Percentiles rank a stretch among this genome's conserved stretches.
These are phyloP conservation scores for Solea solea DNA, from an alignment of 2,113 vertebrate species.

Conservation along the genomic window DNA sequence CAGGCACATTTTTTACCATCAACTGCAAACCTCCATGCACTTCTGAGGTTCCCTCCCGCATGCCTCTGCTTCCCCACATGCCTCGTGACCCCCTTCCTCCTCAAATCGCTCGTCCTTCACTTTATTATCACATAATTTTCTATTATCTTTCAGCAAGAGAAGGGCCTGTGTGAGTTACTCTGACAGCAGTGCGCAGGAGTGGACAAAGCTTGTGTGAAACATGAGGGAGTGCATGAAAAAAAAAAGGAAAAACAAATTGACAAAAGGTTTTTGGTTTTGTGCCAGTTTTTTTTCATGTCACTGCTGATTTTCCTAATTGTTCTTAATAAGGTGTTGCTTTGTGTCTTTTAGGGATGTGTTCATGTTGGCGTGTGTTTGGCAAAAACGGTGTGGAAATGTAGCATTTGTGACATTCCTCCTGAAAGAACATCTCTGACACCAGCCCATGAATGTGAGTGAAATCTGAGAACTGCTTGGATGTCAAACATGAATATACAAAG, in stretches of 20 bases:
- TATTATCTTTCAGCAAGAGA: constrained; percentile 29
- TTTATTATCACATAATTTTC: constrained; percentile 58
- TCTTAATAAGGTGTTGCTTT: constrained; percentile 40
- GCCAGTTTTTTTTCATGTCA: constrained; percentile 7
- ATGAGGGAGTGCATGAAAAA: constrained; percentile 1
- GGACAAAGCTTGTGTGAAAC: constrained; percentile 26
- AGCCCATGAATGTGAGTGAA: constrained; percentile 41
- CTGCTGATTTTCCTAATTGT: constrained; percentile 18
- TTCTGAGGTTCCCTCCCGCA: constrained; percentile 34
- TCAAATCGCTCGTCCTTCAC: constrained; percentile 46
- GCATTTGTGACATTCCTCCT: constrained; percentile 50
- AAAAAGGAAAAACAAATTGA: constrained; percentile 1
- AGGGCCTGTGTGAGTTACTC: constrained; percentile 12
- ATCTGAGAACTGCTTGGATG: constrained; percentile 47
- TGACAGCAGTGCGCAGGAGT: constrained; percentile 18
- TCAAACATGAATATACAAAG: constrained; percentile 19
- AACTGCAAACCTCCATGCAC: constrained; percentile 25
- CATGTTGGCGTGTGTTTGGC: constrained; percentile 59
- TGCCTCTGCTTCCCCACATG: constrained; percentile 47
- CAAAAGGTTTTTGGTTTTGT: constrained; percentile 26
- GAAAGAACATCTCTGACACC: constrained; percentile 50
- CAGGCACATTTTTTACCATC: constrained; percentile 49
- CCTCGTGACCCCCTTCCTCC: constrained; percentile 33
- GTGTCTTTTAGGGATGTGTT: constrained; percentile 36
- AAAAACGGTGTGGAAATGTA: constrained; percentile 38